Conservation (phyloP, 2,888 invertebrate species). For the Platynereis dumerilii region DNA sequence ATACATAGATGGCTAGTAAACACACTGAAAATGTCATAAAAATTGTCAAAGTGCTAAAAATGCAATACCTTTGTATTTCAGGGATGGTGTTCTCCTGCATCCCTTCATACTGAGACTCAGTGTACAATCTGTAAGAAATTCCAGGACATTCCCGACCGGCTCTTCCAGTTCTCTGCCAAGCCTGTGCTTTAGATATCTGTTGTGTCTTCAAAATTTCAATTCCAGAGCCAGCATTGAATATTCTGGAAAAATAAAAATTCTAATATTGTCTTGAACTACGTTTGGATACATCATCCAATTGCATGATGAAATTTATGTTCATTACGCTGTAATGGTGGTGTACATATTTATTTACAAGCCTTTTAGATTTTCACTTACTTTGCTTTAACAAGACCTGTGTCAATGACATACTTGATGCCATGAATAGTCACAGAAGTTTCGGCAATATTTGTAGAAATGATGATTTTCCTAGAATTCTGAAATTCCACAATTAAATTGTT, state of each 20-base stretch:
- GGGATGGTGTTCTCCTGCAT: conserved; percentile 79
- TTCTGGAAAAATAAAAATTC: conserved; percentile 43
- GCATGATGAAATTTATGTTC: no score
- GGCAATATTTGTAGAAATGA: conserved; percentile 70
- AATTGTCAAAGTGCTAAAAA: no score
- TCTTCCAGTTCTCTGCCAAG: conserved; percentile 90
- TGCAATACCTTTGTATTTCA: conserved; percentile 84
- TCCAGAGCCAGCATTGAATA: conserved; percentile 81
- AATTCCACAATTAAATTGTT: not conserved
- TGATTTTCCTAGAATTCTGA: conserved; percentile 65
- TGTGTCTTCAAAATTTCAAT: conserved; percentile 83
- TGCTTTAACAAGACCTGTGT: conserved; percentile 89
- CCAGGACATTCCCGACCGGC: conserved; percentile 87
- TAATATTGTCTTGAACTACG: no score
- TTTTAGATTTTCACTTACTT: no score
- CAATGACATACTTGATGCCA: conserved; percentile 88
- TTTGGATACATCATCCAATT: no score
- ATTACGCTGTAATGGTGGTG: no score
- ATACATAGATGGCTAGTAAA: no score
- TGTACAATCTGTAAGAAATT: conserved; percentile 85
- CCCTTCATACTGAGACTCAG: conserved; percentile 76
- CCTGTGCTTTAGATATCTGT: conserved; percentile 87
- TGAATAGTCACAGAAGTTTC: conserved; percentile 72
- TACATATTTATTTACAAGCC: no score
- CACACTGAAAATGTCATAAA: no score